Evolutionary conservation across 1,140 invertebrate genomes (phyloP), one percentile per base, ranked within the genome.

Genomic region (Nixonia krombeini): DNA sequence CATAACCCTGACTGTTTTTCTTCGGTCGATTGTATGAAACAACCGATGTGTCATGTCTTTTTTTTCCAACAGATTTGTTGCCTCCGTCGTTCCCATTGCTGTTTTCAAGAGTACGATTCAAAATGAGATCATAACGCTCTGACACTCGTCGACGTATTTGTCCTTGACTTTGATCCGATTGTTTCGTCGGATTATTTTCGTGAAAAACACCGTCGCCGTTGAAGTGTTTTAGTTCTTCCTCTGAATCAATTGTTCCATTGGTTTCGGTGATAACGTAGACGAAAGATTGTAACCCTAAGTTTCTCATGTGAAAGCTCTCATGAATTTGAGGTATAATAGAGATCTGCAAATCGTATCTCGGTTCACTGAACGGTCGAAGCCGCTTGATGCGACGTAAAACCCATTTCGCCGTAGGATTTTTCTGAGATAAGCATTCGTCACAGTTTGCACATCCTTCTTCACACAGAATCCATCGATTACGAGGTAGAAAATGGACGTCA

Each of bases 401-500:
- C 65, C 65, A 68, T 26, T 23, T 62, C 2, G 58, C 9, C 6
- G 41, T 9, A 1, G 50, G 31, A 9, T 58, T 49, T 13, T 49
- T 26, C 0, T 49, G 29, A 7, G 2, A 18, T 0, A 2, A n/a
- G 37, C 65, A 68, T 44, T 68, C 50, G 12, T 72, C 62, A 42
- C 80, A 82, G 5, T 75, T 62, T 8, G 10, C 4, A 46, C 80
- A 82, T 8, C 63, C 63, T 9, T 82, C 70, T 29, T 81, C 67
- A 26, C 79, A 81, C 0, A 81, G 40, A n/a, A 81, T 73, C 79
- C 78, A 81, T 23, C 42, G 63, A 1, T 66, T 57, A 2, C 57
- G 55, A 0, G 70, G 66, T 7, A 72, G n/a, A 10, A 57, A 65
- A 42, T 68, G 74, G 25, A 79, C 68, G 10, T 72, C 42, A 2